Evolutionary conservation across 1,140 invertebrate genomes (phyloP), one percentile per base, ranked within the genome.

Genomic region (Eueides isabella): DNA sequence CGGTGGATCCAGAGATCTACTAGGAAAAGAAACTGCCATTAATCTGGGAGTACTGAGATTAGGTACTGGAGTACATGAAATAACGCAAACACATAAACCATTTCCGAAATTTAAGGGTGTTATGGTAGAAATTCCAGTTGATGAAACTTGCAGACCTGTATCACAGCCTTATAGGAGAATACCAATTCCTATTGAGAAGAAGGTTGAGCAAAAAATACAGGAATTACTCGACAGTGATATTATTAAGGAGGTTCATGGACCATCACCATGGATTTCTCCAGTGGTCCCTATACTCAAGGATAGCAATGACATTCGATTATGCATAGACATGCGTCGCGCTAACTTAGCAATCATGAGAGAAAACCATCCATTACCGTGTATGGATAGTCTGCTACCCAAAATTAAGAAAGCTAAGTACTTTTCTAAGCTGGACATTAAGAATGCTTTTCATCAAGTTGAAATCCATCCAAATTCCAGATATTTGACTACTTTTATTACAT

Each of bases 231-330:
- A 76, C 16, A 35, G 1, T 0, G 88, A 86, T 28, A 88, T 91
- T 16, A 89, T 89, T 1, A 89, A 92, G 77, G 67, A 79, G 61
- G 85, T 91, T 2, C 63, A 77, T 14, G 84, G 75, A n/a, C 81
- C 85, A 16, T 87, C 82, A 0, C 23, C 33, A 44, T 92, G 88
- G 87, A 73, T 92, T 16, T 91, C 89, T 1, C 86, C 88, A 4
- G 78, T 90, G 6, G 83, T 88, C 0, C 82, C 83, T 12, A 78
- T 88, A 14, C 30, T 85, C 9, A 91, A 90, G 69, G 72, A 82
- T 41, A 71, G 84, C 31, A 79, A 76, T 3, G 85, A 90, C 35
- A n/a, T 88, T 19, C 75, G 87, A 89, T 9, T 31, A 9, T 31
- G 31, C 31, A 31, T 31, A 7, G 31, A 31, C 31, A 31, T 31